Percentiles rank a stretch among this genome's conserved stretches.
These are phyloP conservation scores for Tor tambroides DNA, from an alignment of 2,113 vertebrate species.

Conservation along the genomic window DNA sequence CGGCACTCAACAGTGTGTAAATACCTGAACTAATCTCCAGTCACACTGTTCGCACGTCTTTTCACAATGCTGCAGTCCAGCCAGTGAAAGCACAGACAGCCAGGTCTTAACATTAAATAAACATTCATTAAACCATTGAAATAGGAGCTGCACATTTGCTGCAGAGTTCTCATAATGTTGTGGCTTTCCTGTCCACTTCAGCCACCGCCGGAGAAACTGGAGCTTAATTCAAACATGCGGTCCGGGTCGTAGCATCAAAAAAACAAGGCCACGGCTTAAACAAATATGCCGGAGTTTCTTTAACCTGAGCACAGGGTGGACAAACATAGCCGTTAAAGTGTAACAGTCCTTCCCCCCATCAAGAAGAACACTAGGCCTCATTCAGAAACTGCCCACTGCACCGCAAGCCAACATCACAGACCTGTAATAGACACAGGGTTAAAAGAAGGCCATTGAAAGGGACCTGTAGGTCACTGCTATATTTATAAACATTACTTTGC, in stretches of 20 bases:
- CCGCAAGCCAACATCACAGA: constrained; percentile 56
- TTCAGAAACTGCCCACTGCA: constrained; percentile 56
- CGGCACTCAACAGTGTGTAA: background rate
- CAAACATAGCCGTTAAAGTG: constrained; percentile 46
- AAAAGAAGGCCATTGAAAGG: constrained; percentile 64
- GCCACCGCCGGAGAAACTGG: constrained; percentile 27
- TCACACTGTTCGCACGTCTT: constrained; percentile 27
- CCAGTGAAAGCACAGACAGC: constrained; percentile 24
- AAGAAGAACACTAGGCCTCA: constrained; percentile 54
- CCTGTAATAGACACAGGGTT: constrained; percentile 50
- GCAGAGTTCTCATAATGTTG: constrained; percentile 44
- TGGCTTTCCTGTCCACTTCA: constrained; percentile 41
- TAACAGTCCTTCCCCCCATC: constrained; percentile 34
- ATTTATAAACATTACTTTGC: constrained; percentile 72
- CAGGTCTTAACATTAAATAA: constrained; percentile 43
- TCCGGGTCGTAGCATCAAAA: constrained; percentile 47
- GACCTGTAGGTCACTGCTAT: constrained; percentile 69
- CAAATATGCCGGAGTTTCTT: constrained; percentile 56
- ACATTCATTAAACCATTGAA: constrained; percentile 49
- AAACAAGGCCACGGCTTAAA: constrained; percentile 51
- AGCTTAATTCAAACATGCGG: constrained; percentile 55
- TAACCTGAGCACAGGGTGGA: constrained; percentile 52
- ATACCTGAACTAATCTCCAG: constrained; percentile 31
- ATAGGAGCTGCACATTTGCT: constrained; percentile 39
- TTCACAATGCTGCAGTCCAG: constrained; percentile 19